A percentile compares a stretch with the other conserved stretches of the same genome.
Conservation (phyloP, 1,140 invertebrate genomes). For the Aphidius gifuensis region DNA sequence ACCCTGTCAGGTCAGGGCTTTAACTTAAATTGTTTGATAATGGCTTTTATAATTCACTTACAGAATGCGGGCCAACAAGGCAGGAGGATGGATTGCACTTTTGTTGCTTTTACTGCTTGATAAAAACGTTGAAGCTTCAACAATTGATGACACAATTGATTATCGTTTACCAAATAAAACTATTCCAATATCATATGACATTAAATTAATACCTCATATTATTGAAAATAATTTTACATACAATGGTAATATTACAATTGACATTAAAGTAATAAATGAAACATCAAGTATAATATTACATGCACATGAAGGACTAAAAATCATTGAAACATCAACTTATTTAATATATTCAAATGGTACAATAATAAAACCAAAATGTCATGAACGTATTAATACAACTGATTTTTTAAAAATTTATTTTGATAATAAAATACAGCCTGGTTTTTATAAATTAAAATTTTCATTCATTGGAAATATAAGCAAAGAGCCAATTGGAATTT, state of each 20-base stretch:
- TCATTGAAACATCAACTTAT: constrained; percentile 18
- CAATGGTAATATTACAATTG: constrained; percentile 19
- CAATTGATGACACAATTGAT: constrained; percentile 13
- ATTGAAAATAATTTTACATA: constrained; percentile 29
- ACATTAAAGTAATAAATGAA: constrained; percentile 7
- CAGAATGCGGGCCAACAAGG: constrained; percentile 17
- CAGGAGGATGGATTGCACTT: constrained; percentile 18
- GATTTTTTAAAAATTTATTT: constrained; percentile 47
- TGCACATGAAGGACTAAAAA: constrained; percentile 15
- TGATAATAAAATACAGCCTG: background rate
- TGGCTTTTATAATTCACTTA: background rate
- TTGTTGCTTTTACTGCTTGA: constrained; percentile 13
- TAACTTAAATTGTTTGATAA: constrained; percentile 14
- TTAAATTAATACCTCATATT: constrained; percentile 21
- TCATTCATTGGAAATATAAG: constrained; percentile 36
- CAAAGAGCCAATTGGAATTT: constrained; percentile 59
- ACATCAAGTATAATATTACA: constrained; percentile 25
- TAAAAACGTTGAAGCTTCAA: background rate
- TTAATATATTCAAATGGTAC: constrained; percentile 6
- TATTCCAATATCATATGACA: constrained; percentile 23
- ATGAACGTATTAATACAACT: constrained; percentile 56
- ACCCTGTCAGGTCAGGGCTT: constrained; percentile 12
- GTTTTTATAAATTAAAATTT: constrained; percentile 63
- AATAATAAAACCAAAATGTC: constrained; percentile 22
- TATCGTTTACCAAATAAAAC: constrained; percentile 23